Evolutionary conservation across 2,797 vertebrate species (phyloP), one percentile per base, ranked within the genome.

Genomic region (Cyclura pinguis): DNA sequence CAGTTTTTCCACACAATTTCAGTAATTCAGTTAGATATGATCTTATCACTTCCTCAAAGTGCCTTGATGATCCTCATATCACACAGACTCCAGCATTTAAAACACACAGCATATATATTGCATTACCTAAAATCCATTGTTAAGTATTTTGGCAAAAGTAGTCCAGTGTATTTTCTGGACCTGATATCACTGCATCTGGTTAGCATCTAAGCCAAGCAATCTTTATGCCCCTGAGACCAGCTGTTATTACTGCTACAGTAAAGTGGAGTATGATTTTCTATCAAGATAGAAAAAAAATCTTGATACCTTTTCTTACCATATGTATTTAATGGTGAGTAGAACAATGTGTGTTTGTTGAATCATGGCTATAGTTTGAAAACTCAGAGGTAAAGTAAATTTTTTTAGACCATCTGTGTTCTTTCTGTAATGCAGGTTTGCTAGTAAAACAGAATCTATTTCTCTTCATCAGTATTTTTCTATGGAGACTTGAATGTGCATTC

Each of bases 251-350:
- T 76, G 42, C 69, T 94, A 0, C 0, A 85, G 90, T 93, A 91
- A 94, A 94, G 83, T 82, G 91, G 90, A 74, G 74, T 94, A 89
- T 55, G 89, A 94, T 94, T 95, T 94, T 90, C 93, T 94, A 93
- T 88, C 42, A 47, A 47, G 77, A 92, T 91, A 93, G 84, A 16
- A 59, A 57, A 78, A 83, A 62, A 89, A 22, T 29, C 62, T 73
- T 87, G 84, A 87, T 87, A 64, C 62, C 38, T 91, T 87, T 84
- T 78, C 52, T 84, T 87, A 84, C 80, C 74, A 87, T 84, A 80
- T 87, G 85, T 84, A 80, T 87, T 80, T 90, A 80, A 92, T 67
- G 29, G 20, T 87, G 81, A 90, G 55, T 73, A 92, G 81, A 90
- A 90, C 42, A 80, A 64, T 94, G 86, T 18, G 10, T 92, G 85